These are phyloP conservation scores for Megaceryle maxima DNA, from an alignment of 2,113 vertebrate species.

Conservation along the genomic window DNA sequence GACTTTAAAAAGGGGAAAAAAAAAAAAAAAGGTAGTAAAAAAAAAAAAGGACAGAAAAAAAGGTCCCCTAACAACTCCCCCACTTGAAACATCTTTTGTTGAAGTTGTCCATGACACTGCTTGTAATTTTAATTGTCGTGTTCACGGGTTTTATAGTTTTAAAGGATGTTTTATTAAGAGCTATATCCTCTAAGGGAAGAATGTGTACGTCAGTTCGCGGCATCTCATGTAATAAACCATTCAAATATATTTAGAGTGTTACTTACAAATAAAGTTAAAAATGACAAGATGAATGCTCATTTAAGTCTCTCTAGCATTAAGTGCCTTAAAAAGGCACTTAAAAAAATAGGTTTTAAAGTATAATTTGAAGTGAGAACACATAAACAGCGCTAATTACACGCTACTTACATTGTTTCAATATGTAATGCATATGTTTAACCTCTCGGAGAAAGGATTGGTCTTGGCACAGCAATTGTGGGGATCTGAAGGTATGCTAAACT, in stretches of 20 bases:
- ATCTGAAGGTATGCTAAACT: constrained; percentile 54
- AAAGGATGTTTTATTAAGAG: constrained; percentile 71
- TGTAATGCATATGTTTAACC: constrained; percentile 68
- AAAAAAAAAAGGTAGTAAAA: neutral
- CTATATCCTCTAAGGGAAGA: constrained; percentile 47
- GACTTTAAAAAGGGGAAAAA: constrained; percentile 10
- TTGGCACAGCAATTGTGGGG: constrained; percentile 46
- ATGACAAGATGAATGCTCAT: constrained; percentile 56
- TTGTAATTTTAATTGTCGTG: constrained; percentile 69
- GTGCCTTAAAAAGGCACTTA: neutral
- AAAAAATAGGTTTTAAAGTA: constrained; percentile 30
- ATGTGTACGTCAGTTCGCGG: neutral
- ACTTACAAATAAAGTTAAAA: constrained; percentile 66
- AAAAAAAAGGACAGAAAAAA: neutral
- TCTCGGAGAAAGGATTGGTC: constrained; percentile 57
- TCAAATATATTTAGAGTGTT: constrained; percentile 51
- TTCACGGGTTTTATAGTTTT: constrained; percentile 59
- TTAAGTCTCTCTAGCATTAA: constrained; percentile 35
- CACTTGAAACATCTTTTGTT: constrained; percentile 66
- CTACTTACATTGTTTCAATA: constrained; percentile 67
- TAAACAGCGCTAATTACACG: constrained; percentile 61
- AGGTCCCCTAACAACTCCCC: neutral
- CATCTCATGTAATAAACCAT: constrained; percentile 55
- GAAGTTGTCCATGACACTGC: constrained; percentile 53
- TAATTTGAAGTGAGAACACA: constrained; percentile 60